Percentiles rank a stretch among this genome's conserved stretches.
Conservation (phyloP, 2,797 vertebrate genomes). For the Anguilla anguilla region DNA sequence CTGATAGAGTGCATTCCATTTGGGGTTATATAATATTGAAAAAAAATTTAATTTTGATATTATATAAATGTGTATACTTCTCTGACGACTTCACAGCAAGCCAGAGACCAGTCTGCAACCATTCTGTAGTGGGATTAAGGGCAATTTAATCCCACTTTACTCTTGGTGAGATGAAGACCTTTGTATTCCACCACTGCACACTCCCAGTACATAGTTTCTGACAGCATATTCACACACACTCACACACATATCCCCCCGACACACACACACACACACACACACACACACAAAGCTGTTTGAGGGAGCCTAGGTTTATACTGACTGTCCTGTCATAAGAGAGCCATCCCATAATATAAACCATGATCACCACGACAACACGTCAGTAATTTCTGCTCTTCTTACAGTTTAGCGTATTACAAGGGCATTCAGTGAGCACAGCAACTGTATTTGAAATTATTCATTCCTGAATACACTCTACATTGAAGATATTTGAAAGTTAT, state of each 20-base stretch:
- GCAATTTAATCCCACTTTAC: background rate
- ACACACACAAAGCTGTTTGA: constrained; percentile 66
- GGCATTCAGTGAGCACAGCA: constrained; percentile 52
- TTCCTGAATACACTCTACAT: background rate
- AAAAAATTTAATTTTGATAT: background rate
- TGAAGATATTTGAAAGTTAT: background rate
- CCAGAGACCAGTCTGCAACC: background rate
- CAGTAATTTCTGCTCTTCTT: constrained; percentile 54
- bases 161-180: constrained; percentile 65
- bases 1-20: background rate
- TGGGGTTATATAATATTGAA: background rate
- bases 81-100: background rate
- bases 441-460: background rate
- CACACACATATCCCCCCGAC: constrained; percentile 63
- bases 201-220: constrained; percentile 58
- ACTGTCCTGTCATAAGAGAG: constrained; percentile 54
- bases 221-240: constrained; percentile 60
- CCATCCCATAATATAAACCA: constrained; percentile 39
- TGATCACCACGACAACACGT: constrained; percentile 34
- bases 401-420: constrained; percentile 64
- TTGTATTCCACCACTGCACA: constrained; percentile 61
- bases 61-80: background rate
- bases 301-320: background rate
- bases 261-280: constrained; percentile 52
- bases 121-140: background rate